Conservation (phyloP, 2,797 vertebrate species). For the Glossophaga mutica region DNA sequence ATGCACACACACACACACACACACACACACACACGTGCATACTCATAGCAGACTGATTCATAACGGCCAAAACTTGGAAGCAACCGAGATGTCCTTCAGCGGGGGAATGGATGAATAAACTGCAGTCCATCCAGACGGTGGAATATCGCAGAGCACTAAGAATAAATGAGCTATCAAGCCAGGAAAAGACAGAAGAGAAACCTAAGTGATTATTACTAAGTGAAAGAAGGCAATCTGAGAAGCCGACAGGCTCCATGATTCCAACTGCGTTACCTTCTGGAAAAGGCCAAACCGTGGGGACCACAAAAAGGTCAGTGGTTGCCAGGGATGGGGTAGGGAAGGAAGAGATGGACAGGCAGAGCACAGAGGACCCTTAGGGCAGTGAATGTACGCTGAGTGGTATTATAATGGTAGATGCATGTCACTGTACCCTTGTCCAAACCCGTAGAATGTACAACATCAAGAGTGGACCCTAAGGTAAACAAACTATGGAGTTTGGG, state of each 20-base stretch:
- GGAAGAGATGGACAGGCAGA: neutral
- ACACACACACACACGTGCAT: neutral
- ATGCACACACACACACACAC: neutral
- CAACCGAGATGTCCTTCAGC: neutral
- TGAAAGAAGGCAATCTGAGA: neutral
- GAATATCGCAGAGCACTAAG: neutral
- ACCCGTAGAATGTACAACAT: neutral
- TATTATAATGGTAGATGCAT: neutral
- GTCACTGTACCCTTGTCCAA: neutral
- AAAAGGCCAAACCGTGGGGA: neutral
- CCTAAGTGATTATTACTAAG: neutral
- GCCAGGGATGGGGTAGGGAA: no score
- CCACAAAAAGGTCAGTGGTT: neutral
- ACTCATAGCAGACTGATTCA: neutral
- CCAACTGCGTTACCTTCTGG: neutral
- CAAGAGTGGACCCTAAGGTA: neutral
- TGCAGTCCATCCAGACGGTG: neutral
- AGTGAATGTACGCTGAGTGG: neutral
- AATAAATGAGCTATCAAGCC: neutral
- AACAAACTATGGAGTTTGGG: neutral
- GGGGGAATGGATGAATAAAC: neutral
- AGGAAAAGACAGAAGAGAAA: neutral
- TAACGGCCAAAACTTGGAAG: neutral
- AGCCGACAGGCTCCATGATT: neutral
- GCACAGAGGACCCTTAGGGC: neutral